phyloP scores from a whole-genome alignment of 2,113 vertebrate genomes.

The Chroicocephalus ridibundus region DNA sequence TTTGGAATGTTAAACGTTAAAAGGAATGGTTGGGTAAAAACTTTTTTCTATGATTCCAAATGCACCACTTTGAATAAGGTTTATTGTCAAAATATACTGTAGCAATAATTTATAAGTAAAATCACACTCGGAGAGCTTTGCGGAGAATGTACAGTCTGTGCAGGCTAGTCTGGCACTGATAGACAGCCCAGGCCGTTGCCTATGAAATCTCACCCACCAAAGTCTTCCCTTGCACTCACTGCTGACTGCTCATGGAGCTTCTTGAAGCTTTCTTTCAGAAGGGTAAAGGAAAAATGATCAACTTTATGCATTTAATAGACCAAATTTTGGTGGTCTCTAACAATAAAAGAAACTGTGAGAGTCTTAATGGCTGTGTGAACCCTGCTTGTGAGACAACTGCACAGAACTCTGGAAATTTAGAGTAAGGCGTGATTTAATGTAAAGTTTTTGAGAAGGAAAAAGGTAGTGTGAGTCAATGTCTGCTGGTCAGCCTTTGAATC shows the following conservation, averaged over 20 bases:
- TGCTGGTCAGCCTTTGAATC: neutral
- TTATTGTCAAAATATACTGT: neutral
- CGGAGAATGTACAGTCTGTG: neutral
- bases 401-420: neutral
- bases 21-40: neutral
- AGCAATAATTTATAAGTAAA: neutral
- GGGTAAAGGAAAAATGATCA: neutral
- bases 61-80: slow-evolving; percentile 13
- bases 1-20: slow-evolving; percentile 15
- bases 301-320: neutral
- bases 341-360: neutral
- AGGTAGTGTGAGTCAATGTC: neutral
- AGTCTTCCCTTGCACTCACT: slow-evolving; percentile 9
- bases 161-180: neutral
- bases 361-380: neutral
- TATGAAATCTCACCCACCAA: neutral
- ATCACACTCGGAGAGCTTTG: neutral
- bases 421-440: neutral
- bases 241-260: neutral
- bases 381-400: neutral
- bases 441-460: neutral
- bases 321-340: neutral
- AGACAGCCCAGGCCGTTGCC: neutral
- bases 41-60: slow-evolving; percentile 22
- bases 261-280: neutral